A percentile compares a stretch with the other conserved stretches of the same genome.
These are phyloP conservation scores for Cyanistes caeruleus DNA, from an alignment of 2,113 vertebrate genomes.

Conservation along the genomic window DNA sequence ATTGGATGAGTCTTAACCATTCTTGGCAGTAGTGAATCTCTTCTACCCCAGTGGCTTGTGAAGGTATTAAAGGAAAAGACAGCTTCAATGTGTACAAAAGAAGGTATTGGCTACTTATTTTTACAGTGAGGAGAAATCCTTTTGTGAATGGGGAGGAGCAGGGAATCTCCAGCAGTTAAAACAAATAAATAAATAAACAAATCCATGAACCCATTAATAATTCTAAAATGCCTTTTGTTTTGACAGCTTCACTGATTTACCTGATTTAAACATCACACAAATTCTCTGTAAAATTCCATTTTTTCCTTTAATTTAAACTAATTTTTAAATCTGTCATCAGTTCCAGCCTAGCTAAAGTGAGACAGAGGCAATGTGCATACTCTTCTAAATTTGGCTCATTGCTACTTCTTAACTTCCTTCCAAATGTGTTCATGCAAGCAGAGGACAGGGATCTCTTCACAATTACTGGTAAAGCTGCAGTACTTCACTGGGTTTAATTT, in stretches of 20 bases:
- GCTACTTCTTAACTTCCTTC: background rate
- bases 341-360: background rate
- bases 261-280: background rate
- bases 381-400: background rate
- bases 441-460: background rate
- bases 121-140: background rate
- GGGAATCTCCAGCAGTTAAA: background rate
- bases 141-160: background rate
- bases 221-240: background rate
- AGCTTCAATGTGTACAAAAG: background rate
- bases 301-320: background rate
- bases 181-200: background rate
- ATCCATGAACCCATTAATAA: background rate
- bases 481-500: background rate
- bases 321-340: background rate
- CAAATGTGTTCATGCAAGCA: background rate
- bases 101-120: background rate
- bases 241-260: background rate
- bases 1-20: constrained; percentile 18
- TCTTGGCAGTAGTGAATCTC: background rate
- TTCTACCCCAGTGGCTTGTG: background rate
- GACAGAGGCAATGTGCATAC: background rate
- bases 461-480: background rate
- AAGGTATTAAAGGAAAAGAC: background rate
- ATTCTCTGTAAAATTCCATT: background rate